Evolutionary conservation across 2,888 invertebrate species (phyloP).

Genomic region (Patella depressa): DNA sequence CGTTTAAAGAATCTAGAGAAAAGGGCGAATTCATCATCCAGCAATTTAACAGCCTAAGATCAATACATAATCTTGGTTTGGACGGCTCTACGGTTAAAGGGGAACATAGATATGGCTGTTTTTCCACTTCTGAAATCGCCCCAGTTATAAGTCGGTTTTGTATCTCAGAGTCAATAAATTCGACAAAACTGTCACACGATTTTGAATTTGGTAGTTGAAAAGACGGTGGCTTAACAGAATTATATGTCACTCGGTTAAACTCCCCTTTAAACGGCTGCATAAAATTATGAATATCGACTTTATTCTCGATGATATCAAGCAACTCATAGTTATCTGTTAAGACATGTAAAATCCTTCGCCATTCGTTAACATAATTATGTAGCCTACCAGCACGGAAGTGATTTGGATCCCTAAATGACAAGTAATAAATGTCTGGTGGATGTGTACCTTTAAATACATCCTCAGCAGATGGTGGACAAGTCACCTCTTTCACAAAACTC

Average conservation of each 20-base stretch:
- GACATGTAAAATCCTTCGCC: too few species aligned
- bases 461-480: too few species aligned
- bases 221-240: not conserved
- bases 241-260: not conserved
- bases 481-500: too few species aligned
- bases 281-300: too few species aligned
- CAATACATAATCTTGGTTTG: not conserved
- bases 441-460: too few species aligned
- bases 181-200: not conserved
- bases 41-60: not conserved
- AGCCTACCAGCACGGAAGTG: too few species aligned
- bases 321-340: too few species aligned
- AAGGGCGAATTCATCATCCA: not conserved
- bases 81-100: not conserved
- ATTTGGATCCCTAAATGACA: too few species aligned
- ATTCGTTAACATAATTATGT: too few species aligned
- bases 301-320: too few species aligned
- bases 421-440: too few species aligned
- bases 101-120: not conserved
- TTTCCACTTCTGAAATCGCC: not conserved
- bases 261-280: too few species aligned
- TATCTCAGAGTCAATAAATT: not conserved
- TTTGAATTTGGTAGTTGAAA: not conserved
- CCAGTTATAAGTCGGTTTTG: not conserved
- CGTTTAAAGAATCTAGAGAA: not conserved